phyloP scores from a whole-genome alignment of 2,888 invertebrate genomes.

The Operophtera brumata region DNA sequence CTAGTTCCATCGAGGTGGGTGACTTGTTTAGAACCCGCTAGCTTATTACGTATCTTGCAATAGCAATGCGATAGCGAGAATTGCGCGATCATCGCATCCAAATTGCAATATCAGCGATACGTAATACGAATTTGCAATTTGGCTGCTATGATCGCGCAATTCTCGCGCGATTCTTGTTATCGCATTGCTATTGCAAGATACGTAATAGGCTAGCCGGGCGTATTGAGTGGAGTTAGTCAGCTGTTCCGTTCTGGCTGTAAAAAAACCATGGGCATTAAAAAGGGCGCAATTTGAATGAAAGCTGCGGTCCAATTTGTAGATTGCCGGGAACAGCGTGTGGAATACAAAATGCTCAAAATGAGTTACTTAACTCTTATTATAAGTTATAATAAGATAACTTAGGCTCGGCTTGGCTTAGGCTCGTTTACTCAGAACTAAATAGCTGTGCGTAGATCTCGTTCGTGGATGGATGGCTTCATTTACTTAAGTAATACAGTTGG shows the following conservation, averaged over 20 bases:
- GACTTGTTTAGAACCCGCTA: no score
- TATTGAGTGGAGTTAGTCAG: neutral
- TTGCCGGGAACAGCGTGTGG: constrained; percentile 36
- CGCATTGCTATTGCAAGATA: no score
- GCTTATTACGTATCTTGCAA: no score
- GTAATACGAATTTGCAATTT: no score
- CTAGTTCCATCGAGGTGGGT: no score
- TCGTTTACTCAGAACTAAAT: constrained; percentile 4
- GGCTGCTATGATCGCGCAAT: no score
- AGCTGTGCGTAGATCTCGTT: neutral
- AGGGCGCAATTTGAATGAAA: constrained; percentile 53
- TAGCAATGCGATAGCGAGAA: no score
- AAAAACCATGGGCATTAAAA: constrained; percentile 50
- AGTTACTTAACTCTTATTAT: constrained; percentile 5
- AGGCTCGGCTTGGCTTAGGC: constrained; percentile 20
- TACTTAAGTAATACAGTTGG: constrained; percentile 6
- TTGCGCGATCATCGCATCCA: no score
- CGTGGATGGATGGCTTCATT: constrained; percentile 1
- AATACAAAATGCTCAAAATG: constrained; percentile 27
- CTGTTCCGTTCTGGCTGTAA: constrained; percentile 15
- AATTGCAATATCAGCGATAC: no score
- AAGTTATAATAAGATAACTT: constrained; percentile 21
- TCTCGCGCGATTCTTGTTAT: no score
- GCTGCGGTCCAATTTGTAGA: constrained; percentile 53
- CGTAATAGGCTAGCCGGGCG: no score